Evolutionary conservation across 1,140 invertebrate species (phyloP), one percentile per base, ranked within the genome.

Genomic region (Hyposmocoma kahamanoa): DNA sequence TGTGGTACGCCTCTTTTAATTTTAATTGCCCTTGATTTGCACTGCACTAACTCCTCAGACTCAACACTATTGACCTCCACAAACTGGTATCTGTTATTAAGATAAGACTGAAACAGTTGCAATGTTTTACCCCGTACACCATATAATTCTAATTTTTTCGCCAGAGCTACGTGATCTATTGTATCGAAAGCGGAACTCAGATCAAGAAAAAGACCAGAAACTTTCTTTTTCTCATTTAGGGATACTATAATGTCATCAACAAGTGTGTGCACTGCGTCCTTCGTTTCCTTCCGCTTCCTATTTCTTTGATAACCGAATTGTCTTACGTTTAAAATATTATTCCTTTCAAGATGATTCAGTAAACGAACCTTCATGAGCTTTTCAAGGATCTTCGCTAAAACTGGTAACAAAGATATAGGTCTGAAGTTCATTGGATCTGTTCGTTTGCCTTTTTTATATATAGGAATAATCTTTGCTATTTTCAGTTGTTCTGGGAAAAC

Each of bases 371-470:
- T 52, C 9, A 57, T 41, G 4, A 52, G 4, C 6, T 44, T 52
- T 48, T 57, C 49, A 30, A 48, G 42, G n/a, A 56, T 36, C 38
- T 56, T 56, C n/a, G 47, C 42, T 10, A 50, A 22, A 10, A 41
- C 45, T 13, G 47, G 20, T 18, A 56, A 19, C 8, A 50, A 13
- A 0, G 44, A 50, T 17, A 56, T 50, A 2, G 53, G 38, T 38
- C 47, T 42, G 24, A 47, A 51, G 6, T 47, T 56, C 22, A 44
- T 22, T 10, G 48, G 48, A 32, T 51, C 42, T 3, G 1, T 32
- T 20, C 22, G 34, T 11, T 15, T 22, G 6, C 48, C 48, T 42
- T 47, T 47, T 50, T 56, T 56, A 20, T 26, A 32, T n/a, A 56
- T 42, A 1, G 53, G 53, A 5, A 30, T 13, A 9, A 56, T 34